These are phyloP conservation scores for rabbit (Oryctolagus cuniculus) DNA, from an alignment of 2,113 vertebrate species.

Conservation along the genomic window mOryCun1.1 NC_091437.1:7966001-7966500, in stretches of 20 bases:
- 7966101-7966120: neutral
- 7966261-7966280: neutral
- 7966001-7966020: neutral
- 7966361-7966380: constrained; percentile 23
- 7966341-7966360: neutral
- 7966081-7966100: constrained; percentile 16
- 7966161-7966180: neutral
- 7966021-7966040: neutral
- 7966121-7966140: neutral
- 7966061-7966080: neutral
- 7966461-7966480: neutral
- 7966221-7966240: constrained; percentile 34
- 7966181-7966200: neutral
- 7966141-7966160: neutral
- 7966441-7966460: neutral
- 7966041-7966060: neutral
- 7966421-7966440: constrained; percentile 43
- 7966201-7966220: neutral
- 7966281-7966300: constrained; percentile 17
- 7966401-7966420: constrained; percentile 31
- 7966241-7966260: constrained; percentile 15
- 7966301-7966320: neutral
- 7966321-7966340: constrained; percentile 2
- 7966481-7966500: constrained; percentile 24
- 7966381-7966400: neutral